Evolutionary conservation across 2,888 invertebrate species (phyloP).

Genomic region (Girardia tigrina): DNA sequence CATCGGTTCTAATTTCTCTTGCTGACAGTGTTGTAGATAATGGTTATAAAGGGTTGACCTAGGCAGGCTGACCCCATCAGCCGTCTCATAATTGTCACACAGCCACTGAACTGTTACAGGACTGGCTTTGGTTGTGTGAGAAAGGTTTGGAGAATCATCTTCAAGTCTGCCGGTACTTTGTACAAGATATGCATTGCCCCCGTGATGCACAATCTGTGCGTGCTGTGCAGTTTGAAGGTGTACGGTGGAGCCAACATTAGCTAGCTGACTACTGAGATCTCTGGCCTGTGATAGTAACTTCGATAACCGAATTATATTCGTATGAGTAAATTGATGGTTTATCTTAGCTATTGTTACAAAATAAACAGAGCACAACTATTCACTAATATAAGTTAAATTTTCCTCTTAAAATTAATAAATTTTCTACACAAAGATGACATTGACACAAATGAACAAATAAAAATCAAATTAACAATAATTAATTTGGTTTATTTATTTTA

Average conservation of each 20-base stretch:
- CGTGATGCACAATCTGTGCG: constrained; percentile 42
- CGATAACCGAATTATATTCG: too few species aligned
- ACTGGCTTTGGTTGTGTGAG: constrained; percentile 68
- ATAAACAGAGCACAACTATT: too few species aligned
- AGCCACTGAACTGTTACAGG: constrained; percentile 85
- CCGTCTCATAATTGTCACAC: constrained; percentile 90
- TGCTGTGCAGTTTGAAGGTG: constrained; percentile 16
- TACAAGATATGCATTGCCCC: constrained; percentile 58
- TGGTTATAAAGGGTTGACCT: constrained; percentile 89
- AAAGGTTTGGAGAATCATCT: constrained; percentile 54
- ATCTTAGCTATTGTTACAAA: too few species aligned
- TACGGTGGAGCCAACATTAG: neutral
- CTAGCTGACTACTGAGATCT: neutral
- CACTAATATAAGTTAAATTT: too few species aligned
- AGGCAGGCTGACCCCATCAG: constrained; percentile 79
- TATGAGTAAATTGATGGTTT: too few species aligned
- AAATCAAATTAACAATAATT: too few species aligned
- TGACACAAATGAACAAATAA: too few species aligned
- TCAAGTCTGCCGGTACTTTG: constrained; percentile 54
- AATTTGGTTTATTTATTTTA: too few species aligned
- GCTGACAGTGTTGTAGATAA: constrained; percentile 76
- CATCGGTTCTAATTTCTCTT: constrained; percentile 83
- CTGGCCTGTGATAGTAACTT: neutral
- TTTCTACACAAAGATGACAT: too few species aligned
- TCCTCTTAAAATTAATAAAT: too few species aligned